phyloP scores from a whole-genome alignment of 2,113 vertebrate genomes.

The Burhinus bistriatus region DNA sequence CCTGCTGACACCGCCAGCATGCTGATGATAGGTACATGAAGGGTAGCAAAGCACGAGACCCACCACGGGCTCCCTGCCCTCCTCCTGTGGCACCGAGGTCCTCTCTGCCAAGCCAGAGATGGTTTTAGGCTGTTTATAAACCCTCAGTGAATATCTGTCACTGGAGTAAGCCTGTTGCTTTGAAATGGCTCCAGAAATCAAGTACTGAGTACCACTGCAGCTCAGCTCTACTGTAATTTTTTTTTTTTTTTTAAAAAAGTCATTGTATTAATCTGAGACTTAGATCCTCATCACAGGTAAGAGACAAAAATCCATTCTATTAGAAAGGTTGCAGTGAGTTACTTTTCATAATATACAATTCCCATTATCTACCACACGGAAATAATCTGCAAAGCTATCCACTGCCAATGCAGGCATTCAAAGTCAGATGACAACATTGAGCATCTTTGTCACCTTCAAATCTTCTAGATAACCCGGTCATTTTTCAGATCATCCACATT shows the following conservation, averaged over 20 bases:
- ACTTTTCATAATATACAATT: fast-evolving
- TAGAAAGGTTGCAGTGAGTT: background rate
- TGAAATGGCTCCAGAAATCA: background rate
- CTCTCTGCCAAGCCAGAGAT: background rate
- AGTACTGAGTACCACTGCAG: background rate
- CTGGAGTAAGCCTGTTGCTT: background rate
- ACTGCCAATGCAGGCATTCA: background rate
- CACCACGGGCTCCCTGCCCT: background rate
- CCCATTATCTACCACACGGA: background rate
- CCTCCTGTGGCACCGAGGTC: fast-evolving
- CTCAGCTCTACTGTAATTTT: background rate
- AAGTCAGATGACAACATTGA: background rate
- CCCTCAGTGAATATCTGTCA: background rate
- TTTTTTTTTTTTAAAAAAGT: background rate
- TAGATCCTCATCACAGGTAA: background rate
- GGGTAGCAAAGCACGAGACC: too few relatives aligned
- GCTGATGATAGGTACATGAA: too few relatives aligned
- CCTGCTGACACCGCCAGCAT: background rate
- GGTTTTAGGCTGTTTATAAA: background rate
- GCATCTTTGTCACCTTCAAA: background rate
- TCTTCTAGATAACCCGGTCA: fast-evolving
- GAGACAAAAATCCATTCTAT: background rate
- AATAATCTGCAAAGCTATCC: background rate
- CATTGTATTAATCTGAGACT: fast-evolving
- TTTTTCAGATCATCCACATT: background rate